phyloP scores from a whole-genome alignment of 2,113 vertebrate genomes.

The Periophthalmus modestus region DNA sequence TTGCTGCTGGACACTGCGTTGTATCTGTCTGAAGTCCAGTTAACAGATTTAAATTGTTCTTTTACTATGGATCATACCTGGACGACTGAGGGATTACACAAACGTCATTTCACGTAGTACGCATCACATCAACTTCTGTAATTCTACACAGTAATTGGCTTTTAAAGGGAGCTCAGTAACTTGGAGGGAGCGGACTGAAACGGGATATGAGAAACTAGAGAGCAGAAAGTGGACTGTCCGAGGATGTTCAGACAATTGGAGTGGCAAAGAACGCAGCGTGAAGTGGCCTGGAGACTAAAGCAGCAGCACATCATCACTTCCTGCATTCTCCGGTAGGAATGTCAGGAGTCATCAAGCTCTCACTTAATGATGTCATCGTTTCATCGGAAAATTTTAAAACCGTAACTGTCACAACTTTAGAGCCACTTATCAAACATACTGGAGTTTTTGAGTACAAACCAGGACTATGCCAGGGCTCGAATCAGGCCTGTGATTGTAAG shows the following conservation, averaged over 20 bases:
- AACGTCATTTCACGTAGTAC: no score
- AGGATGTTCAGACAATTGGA: conserved; percentile 39
- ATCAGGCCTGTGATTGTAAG: no score
- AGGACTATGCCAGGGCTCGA: neutral
- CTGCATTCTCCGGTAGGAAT: neutral
- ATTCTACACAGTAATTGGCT: neutral
- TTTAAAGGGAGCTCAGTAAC: conserved; percentile 21
- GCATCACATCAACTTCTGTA: neutral
- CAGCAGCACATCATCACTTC: neutral
- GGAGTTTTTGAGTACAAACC: no score
- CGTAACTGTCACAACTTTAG: neutral
- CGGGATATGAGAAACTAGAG: conserved; percentile 40
- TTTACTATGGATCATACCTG: no score
- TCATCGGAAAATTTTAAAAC: neutral
- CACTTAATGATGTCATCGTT: neutral
- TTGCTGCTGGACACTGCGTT: no score
- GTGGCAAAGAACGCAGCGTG: conserved; percentile 33
- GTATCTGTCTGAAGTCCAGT: no score
- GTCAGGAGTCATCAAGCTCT: neutral
- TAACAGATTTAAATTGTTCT: no score
- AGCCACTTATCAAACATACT: neutral
- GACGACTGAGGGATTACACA: no score
- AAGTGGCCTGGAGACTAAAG: conserved; percentile 46
- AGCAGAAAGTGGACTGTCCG: neutral
- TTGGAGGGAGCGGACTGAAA: conserved; percentile 40